Conservation (phyloP, 1,140 invertebrate species). For the Helicorthomorpha holstii region DNA sequence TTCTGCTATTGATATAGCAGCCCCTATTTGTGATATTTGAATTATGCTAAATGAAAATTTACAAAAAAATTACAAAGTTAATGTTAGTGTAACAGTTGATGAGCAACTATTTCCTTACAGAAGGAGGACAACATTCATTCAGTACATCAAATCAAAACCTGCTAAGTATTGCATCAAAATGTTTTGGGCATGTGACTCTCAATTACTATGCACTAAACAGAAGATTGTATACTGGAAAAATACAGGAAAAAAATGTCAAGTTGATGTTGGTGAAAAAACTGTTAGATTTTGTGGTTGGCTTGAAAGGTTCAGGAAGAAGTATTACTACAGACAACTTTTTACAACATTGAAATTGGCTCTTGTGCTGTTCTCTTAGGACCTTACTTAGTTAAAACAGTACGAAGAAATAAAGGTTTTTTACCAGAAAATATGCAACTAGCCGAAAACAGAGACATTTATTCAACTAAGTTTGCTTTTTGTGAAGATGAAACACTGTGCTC, state of each 20-base stretch:
- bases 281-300: slow-evolving; percentile 2
- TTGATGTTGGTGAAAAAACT: slow-evolving; percentile 5
- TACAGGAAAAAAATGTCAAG: slow-evolving; percentile 5
- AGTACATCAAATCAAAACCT: background rate
- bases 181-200: background rate
- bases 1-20: slow-evolving; percentile 13
- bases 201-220: background rate
- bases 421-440: slow-evolving; percentile 2
- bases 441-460: slow-evolving; percentile 6
- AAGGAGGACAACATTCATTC: slow-evolving; percentile 10
- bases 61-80: slow-evolving; percentile 7
- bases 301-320: slow-evolving; percentile 3
- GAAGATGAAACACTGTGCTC: slow-evolving; percentile 10
- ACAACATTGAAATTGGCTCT: slow-evolving; percentile 8
- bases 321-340: slow-evolving; percentile 11
- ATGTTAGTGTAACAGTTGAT: slow-evolving; percentile 15
- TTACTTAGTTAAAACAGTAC: slow-evolving; percentile 11
- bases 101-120: slow-evolving; percentile 18
- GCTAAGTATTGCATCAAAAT: slow-evolving; percentile 2
- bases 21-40: slow-evolving; percentile 16
- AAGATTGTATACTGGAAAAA: background rate
- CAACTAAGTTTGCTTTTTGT: slow-evolving; percentile 8
- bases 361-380: slow-evolving; percentile 5
- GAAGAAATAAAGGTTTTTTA: slow-evolving; percentile 11
- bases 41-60: slow-evolving; percentile 9